Evolutionary conservation across 2,797 vertebrate genomes (phyloP).

Genomic region (Urophycis tenuis): DNA sequence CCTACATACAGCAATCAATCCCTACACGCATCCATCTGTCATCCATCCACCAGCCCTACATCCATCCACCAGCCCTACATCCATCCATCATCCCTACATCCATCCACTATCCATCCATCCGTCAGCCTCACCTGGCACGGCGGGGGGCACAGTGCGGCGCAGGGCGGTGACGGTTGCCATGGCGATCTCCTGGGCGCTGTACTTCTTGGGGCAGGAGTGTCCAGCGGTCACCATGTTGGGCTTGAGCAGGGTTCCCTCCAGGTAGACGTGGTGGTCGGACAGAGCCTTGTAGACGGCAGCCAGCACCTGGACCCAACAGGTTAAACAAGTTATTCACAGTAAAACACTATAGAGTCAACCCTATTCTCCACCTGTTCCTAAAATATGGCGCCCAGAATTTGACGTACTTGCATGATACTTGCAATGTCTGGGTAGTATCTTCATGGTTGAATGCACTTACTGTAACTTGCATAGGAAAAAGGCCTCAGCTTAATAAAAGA

Average conservation of each 20-base stretch:
- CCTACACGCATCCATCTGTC: too few relatives aligned
- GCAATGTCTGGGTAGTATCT: too few relatives aligned
- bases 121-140: slow-evolving; percentile 78
- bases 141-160: slow-evolving; percentile 92
- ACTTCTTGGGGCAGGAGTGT: slow-evolving; percentile 88
- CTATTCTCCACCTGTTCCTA: too few relatives aligned
- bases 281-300: slow-evolving; percentile 93
- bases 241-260: slow-evolving; percentile 93
- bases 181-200: slow-evolving; percentile 86
- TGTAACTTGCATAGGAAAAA: too few relatives aligned
- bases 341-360: too few relatives aligned
- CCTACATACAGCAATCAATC: too few relatives aligned
- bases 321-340: too few relatives aligned
- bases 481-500: too few relatives aligned
- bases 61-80: neutral
- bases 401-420: too few relatives aligned
- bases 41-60: neutral
- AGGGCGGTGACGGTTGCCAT: slow-evolving; percentile 90
- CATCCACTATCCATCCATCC: neutral
- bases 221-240: slow-evolving; percentile 98
- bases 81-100: neutral
- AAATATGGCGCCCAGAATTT: too few relatives aligned
- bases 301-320: slow-evolving; percentile 73
- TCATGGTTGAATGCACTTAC: too few relatives aligned
- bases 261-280: slow-evolving; percentile 81